Conservation (phyloP, 2,797 vertebrate genomes). For the Pagetopsis macropterus region DNA sequence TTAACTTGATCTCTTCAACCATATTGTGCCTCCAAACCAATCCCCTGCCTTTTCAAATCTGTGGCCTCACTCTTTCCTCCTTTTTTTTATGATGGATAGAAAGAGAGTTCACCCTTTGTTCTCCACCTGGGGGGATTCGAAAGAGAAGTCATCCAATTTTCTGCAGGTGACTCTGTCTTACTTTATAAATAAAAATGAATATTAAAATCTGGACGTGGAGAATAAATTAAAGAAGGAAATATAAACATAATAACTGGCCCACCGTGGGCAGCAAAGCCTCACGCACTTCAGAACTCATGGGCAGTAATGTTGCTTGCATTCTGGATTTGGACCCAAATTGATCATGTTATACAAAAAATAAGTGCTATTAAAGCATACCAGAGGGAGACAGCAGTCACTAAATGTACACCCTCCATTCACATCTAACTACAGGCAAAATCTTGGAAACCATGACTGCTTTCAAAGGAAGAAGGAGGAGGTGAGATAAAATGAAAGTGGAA, state of each 20-base stretch:
- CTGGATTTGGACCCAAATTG: conserved; percentile 55
- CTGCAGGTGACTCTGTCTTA: conserved; percentile 29
- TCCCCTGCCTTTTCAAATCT: conserved; percentile 58
- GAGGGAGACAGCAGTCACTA: conserved; percentile 29
- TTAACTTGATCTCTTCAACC: conserved; percentile 68
- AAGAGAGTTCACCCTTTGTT: conserved; percentile 51
- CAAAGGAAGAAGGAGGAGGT: conserved; percentile 54
- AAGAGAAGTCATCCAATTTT: conserved; percentile 53
- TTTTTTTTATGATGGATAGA: conserved; percentile 61
- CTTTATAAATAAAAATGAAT: conserved; percentile 22
- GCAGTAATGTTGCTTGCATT: conserved; percentile 31
- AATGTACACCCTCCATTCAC: conserved; percentile 50
- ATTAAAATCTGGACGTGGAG: conserved; percentile 31
- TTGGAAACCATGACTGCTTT: conserved; percentile 62
- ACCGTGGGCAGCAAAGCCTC: conserved; percentile 34
- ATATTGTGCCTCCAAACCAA: conserved; percentile 64
- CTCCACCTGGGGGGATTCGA: conserved; percentile 48
- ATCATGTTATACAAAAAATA: conserved; percentile 60
- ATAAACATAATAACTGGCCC: conserved; percentile 49
- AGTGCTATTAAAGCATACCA: conserved; percentile 60
- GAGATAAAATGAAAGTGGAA: conserved; percentile 65
- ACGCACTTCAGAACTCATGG: conserved; percentile 25
- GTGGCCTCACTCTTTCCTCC: conserved; percentile 39
- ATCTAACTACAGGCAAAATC: conserved; percentile 49
- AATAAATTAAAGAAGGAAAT: conserved; percentile 40